phyloP scores from a whole-genome alignment of 2,113 vertebrate genomes.

The Sturnira hondurensis region DNA sequence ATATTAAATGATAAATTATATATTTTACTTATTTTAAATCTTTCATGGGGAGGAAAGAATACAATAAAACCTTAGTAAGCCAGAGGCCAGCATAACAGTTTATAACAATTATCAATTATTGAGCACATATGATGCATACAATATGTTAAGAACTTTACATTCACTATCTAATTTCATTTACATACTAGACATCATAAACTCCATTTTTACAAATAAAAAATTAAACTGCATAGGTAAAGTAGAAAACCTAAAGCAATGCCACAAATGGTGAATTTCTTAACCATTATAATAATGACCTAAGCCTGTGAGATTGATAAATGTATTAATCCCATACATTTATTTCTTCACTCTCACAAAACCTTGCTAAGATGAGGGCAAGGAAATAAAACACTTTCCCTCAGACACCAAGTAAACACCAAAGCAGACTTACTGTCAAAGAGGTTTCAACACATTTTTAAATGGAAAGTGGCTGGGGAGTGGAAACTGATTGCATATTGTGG shows the following conservation, averaged over 20 bases:
- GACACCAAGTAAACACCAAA: conserved; percentile 4
- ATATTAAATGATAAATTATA: not conserved
- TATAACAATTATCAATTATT: not conserved
- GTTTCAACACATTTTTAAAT: not conserved
- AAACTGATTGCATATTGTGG: not conserved
- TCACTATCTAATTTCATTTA: not conserved
- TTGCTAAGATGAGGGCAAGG: conserved; percentile 9
- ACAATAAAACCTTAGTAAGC: not conserved
- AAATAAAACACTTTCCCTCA: conserved; percentile 22
- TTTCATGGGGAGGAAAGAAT: not conserved
- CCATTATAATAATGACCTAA: not conserved
- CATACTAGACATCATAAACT: not conserved
- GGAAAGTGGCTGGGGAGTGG: not conserved
- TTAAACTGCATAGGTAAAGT: not conserved
- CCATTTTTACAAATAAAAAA: conserved; percentile 7
- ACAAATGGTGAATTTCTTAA: not conserved
- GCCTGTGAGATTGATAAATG: not conserved
- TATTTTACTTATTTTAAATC: conserved; percentile 29
- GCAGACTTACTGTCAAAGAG: not conserved
- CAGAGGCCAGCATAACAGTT: not conserved
- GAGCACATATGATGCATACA: not conserved
- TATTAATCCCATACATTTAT: not conserved
- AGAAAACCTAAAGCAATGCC: not conserved
- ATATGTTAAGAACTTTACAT: not conserved
- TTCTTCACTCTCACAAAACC: not conserved